Conservation (phyloP, 2,113 vertebrate genomes). For the Struthio camelus region DNA sequence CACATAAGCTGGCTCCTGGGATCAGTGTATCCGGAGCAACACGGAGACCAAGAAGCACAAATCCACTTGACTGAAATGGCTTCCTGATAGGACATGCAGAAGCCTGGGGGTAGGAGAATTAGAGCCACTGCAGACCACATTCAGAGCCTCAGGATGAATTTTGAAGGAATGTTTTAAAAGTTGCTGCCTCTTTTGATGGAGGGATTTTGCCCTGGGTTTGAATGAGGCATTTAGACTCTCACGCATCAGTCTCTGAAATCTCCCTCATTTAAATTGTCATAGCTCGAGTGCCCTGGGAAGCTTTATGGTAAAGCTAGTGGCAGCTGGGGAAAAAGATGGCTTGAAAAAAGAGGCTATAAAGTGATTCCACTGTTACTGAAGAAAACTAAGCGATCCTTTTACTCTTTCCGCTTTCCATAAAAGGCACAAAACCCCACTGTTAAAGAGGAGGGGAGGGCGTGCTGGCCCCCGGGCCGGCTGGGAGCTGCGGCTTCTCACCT, state of each 20-base stretch:
- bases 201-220: background rate
- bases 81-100: background rate
- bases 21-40: accelerated
- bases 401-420: background rate
- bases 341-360: background rate
- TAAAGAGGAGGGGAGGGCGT: background rate
- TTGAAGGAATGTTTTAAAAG: background rate
- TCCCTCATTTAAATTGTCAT: background rate
- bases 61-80: background rate
- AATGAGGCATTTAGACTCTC: background rate
- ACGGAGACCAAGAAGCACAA: background rate
- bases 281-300: background rate
- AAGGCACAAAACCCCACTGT: background rate
- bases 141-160: background rate
- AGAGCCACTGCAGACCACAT: no score
- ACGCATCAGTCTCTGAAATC: background rate
- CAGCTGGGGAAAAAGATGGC: background rate
- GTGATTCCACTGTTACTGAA: background rate
- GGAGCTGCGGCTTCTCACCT: no score
- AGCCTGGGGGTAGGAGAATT: background rate
- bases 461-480: background rate
- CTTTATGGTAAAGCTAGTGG: background rate
- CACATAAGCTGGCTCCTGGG: background rate
- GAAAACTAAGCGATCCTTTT: background rate
- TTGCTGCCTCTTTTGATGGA: background rate